These are phyloP conservation scores for Boloria euphrosyne DNA, from an alignment of 2,888 invertebrate genomes.

Conservation along the genomic window DNA sequence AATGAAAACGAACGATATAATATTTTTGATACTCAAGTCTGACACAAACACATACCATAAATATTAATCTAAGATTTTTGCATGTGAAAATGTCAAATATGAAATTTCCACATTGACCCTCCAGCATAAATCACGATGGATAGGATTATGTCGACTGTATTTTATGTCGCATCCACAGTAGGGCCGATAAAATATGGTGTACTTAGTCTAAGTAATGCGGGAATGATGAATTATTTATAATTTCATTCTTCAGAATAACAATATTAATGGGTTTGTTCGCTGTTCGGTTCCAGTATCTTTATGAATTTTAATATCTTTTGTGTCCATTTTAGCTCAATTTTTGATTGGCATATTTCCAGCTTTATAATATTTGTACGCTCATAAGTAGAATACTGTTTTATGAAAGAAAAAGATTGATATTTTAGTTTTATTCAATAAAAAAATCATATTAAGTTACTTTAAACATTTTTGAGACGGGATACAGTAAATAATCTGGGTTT, in stretches of 20 bases:
- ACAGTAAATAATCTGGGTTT: too few relatives aligned
- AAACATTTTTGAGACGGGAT: too few relatives aligned
- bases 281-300: constrained; percentile 18
- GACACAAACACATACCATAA: neutral
- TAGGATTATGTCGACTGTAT: constrained; percentile 78
- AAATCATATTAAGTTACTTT: too few relatives aligned
- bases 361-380: neutral
- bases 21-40: constrained; percentile 1
- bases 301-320: constrained; percentile 14
- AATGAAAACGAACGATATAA: too few relatives aligned
- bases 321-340: constrained; percentile 9
- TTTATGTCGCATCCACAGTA: constrained; percentile 76
- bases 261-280: constrained; percentile 48
- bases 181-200: constrained; percentile 77
- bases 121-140: constrained; percentile 78
- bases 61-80: constrained; percentile 27
- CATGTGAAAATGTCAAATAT: constrained; percentile 60
- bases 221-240: constrained; percentile 78
- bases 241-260: constrained; percentile 64
- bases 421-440: too few relatives aligned
- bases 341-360: constrained; percentile 10
- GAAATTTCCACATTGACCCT: constrained; percentile 75
- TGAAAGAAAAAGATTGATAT: too few relatives aligned
- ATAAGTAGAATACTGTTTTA: neutral
- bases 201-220: constrained; percentile 77